These are phyloP conservation scores for Chunga burmeisteri DNA, from an alignment of 2,113 vertebrate genomes.

Conservation along the genomic window DNA sequence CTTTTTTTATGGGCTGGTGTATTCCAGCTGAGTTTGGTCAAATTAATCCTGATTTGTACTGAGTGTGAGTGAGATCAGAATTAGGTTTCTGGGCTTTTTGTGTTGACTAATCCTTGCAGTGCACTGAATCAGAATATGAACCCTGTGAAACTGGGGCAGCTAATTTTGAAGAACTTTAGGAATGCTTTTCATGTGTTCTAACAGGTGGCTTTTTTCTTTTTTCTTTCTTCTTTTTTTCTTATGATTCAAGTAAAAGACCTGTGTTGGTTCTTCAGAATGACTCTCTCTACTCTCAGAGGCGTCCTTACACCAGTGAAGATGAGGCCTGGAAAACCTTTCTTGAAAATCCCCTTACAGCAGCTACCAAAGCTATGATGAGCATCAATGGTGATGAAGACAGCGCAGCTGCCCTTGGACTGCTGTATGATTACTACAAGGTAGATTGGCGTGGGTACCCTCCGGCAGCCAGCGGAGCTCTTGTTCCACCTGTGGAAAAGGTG, in stretches of 20 bases:
- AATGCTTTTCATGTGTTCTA: conserved; percentile 14
- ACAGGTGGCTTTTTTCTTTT: background rate
- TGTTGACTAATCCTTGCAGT: conserved; percentile 17
- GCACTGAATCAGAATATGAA: background rate
- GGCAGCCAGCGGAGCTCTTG: background rate
- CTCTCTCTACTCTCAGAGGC: conserved; percentile 86
- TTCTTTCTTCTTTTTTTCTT: background rate
- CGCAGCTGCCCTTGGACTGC: conserved; percentile 90
- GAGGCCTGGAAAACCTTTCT: conserved; percentile 98
- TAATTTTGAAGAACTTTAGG: background rate
- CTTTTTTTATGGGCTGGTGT: background rate
- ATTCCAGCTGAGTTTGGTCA: background rate
- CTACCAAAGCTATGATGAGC: conserved; percentile 99
- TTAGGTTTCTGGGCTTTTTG: conserved; percentile 14
- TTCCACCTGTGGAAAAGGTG: background rate
- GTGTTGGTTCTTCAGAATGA: conserved; percentile 98
- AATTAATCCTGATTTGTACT: background rate
- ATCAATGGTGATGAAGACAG: conserved; percentile 99
- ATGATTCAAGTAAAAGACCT: conserved; percentile 86
- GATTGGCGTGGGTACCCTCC: background rate
- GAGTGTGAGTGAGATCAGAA: background rate
- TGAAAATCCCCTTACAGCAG: conserved; percentile 97
- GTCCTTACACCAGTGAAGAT: conserved; percentile 92
- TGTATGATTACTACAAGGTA: conserved; percentile 99
- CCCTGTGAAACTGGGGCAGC: background rate